Percentiles rank a stretch among this genome's conserved stretches.
Conservation (phyloP, 2,888 invertebrate species). For the Troides aeacus region DNA sequence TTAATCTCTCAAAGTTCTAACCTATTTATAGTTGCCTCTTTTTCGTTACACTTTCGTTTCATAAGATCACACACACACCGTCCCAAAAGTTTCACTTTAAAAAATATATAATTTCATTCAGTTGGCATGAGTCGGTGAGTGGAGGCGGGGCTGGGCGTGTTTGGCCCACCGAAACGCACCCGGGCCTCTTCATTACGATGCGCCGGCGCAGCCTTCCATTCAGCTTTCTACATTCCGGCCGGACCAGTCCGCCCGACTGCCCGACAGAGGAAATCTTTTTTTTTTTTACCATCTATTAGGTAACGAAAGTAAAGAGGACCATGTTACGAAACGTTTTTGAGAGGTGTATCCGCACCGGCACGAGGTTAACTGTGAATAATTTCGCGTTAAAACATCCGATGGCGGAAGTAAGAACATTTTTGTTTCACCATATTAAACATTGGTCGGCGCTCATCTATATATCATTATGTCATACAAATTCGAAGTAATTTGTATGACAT, state of each 20-base stretch:
- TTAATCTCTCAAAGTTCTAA: too few species aligned
- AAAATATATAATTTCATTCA: too few species aligned
- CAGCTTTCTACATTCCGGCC: constrained; percentile 66
- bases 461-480: too few species aligned
- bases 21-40: too few species aligned
- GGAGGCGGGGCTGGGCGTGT: constrained; percentile 35
- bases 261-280: constrained; percentile 4
- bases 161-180: constrained; percentile 38
- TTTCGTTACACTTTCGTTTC: too few species aligned
- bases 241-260: constrained; percentile 47
- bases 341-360: neutral
- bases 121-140: neutral
- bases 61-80: too few species aligned
- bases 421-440: too few species aligned
- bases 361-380: neutral
- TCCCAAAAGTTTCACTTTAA: too few species aligned
- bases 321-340: constrained; percentile 8
- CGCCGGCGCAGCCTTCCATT: constrained; percentile 30
- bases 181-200: constrained; percentile 42
- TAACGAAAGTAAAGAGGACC: constrained; percentile 21
- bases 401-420: neutral
- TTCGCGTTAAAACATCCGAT: neutral
- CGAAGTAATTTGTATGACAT: too few species aligned
- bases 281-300: constrained; percentile 15
- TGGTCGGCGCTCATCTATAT: too few species aligned